Evolutionary conservation across 2,113 vertebrate species (phyloP).

Genomic region (Budorcas taxicolor): DNA sequence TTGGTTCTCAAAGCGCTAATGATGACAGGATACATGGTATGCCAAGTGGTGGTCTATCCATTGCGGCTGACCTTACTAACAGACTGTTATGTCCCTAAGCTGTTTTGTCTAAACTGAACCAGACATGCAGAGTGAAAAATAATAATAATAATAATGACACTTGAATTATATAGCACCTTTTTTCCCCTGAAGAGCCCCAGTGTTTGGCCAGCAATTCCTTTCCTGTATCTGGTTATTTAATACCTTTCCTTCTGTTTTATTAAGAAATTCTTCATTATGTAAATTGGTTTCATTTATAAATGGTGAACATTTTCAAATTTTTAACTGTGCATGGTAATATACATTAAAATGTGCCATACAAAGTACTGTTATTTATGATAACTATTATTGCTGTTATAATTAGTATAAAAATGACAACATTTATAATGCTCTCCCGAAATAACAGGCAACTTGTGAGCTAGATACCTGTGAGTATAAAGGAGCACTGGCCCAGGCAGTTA

Average conservation of each 20-base stretch:
- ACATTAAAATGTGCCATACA: not conserved
- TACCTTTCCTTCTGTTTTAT: not conserved
- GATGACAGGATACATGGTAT: not conserved
- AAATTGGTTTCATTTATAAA: conserved; percentile 23
- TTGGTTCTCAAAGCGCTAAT: not conserved
- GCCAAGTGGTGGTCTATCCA: not conserved
- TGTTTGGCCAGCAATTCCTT: not conserved
- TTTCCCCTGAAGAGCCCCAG: not conserved
- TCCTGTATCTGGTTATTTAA: not conserved
- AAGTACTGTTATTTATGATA: conserved; percentile 26
- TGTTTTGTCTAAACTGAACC: not conserved
- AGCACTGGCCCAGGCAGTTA: not conserved
- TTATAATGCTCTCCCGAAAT: conserved; percentile 25
- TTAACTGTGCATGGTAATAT: not conserved
- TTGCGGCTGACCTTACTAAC: not conserved
- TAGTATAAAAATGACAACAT: conserved; percentile 9
- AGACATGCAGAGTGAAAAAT: not conserved
- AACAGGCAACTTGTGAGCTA: conserved; percentile 21
- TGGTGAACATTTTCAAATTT: not conserved
- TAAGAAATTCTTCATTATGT: not conserved
- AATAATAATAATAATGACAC: not conserved
- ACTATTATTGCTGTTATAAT: not conserved
- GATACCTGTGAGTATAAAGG: not conserved
- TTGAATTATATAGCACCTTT: not conserved
- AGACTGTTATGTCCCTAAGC: not conserved